Evolutionary conservation across 2,113 vertebrate genomes (phyloP), one percentile per base, ranked within the genome.

Genomic region (Tachuris rubrigastra): DNA sequence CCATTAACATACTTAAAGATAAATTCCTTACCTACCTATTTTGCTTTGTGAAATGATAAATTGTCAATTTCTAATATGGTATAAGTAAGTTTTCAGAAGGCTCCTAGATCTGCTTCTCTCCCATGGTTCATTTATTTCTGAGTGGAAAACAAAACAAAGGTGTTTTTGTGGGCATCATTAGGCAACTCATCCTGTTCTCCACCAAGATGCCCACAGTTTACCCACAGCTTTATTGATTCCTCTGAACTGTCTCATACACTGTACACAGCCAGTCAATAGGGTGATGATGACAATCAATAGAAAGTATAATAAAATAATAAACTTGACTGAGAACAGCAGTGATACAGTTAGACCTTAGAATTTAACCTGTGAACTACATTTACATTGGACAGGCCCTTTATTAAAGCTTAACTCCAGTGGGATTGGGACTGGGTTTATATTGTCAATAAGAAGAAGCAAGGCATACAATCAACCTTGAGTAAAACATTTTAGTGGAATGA

Each of bases 281-380:
- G 47, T 62, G 69, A 69, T 56, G 85, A 67, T 47, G 76, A 21
- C 69, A 92, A 87, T 91, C 58, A 14, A 83, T 58, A 56, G 41
- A 13, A 85, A 91, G 65, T 17, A 66, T 42, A 95, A 79, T 62
- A 67, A 85, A 96, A 93, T 77, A 55, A 80, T 65, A 41, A 94
- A 79, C 63, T 18, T 55, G 71, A 13, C 83, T 77, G 69, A 55
- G 63, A 84, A 30, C 42, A 87, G 56, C 73, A 86, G 52, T 3
- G 2, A 30, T 17, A 8, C 30, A 23, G 21, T 3, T 19, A 39
- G 66, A 60, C 60, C 62, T 80, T 10, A 33, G 86, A 59, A 33
- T 75, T 56, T 59, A 42, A 90, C 86, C 94, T 87, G 46, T 33
- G 76, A 81, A 28, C 69, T 44, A 1, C 35, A 86, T 92, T 87